Evolutionary conservation across 2,888 invertebrate genomes (phyloP).

Genomic region (Vesta saturnalis): DNA sequence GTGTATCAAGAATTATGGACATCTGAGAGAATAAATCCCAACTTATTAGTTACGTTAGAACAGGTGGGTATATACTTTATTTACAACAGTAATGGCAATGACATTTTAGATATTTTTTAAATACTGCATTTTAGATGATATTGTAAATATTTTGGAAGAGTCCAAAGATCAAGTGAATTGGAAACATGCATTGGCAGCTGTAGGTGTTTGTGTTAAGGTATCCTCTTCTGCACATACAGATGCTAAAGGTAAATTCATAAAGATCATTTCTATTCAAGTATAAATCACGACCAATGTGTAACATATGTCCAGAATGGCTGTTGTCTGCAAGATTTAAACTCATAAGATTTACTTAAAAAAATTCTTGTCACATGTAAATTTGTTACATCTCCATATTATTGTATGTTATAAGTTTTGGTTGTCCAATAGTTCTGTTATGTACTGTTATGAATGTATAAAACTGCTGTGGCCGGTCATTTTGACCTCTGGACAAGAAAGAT

Average conservation of each 20-base stretch:
- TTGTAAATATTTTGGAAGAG: constrained; percentile 27
- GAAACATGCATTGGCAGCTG: constrained; percentile 24
- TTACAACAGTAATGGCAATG: not conserved
- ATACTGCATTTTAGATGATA: constrained; percentile 22
- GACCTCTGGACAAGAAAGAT: too few relatives aligned
- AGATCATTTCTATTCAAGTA: not conserved
- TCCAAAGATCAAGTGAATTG: constrained; percentile 23
- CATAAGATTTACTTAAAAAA: too few relatives aligned
- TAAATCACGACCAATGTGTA: too few relatives aligned
- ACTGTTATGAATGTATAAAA: too few relatives aligned
- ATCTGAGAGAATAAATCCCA: constrained; percentile 6
- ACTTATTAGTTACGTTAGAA: constrained; percentile 14
- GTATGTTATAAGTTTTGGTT: too few relatives aligned
- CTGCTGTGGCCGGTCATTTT: too few relatives aligned
- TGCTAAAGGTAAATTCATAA: constrained; percentile 5
- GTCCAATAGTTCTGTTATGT: too few relatives aligned
- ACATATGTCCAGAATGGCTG: too few relatives aligned
- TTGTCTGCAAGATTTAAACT: too few relatives aligned
- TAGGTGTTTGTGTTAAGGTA: constrained; percentile 24
- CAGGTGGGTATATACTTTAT: constrained; percentile 18
- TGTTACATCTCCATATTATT: too few relatives aligned
- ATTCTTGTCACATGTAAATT: too few relatives aligned
- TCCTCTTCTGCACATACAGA: constrained; percentile 16
- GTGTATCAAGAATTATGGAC: constrained; percentile 28
- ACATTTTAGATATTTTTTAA: constrained; percentile 23